phyloP scores from a whole-genome alignment of 1,140 invertebrate species.

The Drosophila pruinosa region DNA sequence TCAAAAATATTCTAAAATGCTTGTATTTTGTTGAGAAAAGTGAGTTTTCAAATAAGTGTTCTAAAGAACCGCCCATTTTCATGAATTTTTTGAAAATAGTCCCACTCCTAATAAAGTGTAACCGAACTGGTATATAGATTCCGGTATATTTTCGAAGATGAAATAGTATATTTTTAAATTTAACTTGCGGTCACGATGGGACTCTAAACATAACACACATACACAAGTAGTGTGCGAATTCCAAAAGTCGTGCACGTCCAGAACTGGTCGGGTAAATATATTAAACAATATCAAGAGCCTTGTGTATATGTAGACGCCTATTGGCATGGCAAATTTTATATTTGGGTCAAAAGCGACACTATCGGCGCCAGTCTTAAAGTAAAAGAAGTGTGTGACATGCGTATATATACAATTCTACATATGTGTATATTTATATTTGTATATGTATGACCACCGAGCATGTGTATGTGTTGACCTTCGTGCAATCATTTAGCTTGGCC shows the following conservation, averaged over 20 bases:
- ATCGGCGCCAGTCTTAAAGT: conserved; percentile 4
- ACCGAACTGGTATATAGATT: no score
- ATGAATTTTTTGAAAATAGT: no score
- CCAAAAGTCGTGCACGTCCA: conserved; percentile 44
- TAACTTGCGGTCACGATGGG: no score
- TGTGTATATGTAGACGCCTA: not conserved
- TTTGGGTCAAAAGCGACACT: conserved; percentile 25
- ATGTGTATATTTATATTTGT: conserved; percentile 21
- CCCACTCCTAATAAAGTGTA: no score
- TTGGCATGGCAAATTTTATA: conserved; percentile 17
- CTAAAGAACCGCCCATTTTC: no score
- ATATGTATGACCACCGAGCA: not conserved
- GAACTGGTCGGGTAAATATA: conserved; percentile 45
- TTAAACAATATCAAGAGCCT: conserved; percentile 22
- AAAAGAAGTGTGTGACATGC: conserved; percentile 1
- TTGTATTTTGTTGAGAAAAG: no score
- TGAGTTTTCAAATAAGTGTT: no score
- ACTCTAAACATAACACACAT: conserved; percentile 4
- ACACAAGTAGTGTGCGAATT: conserved; percentile 24
- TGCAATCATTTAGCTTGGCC: conserved; percentile 51
- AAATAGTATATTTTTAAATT: no score
- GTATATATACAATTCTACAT: conserved; percentile 10
- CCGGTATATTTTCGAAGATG: no score
- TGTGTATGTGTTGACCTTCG: conserved; percentile 62
- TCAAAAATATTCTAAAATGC: no score